Conservation (phyloP, 2,113 vertebrate genomes). For the Eupsittula cactorum region DNA sequence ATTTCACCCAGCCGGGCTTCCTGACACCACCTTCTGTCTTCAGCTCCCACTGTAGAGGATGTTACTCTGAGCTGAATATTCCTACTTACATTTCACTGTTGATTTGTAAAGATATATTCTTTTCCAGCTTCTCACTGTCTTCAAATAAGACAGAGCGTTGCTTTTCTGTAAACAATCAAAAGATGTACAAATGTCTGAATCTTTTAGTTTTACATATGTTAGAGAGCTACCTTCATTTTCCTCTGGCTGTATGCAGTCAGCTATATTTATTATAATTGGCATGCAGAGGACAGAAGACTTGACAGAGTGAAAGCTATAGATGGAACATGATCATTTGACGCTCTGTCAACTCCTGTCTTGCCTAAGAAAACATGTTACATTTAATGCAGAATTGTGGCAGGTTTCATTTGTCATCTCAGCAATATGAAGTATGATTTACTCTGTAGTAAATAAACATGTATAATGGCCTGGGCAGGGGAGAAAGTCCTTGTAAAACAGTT, state of each 20-base stretch:
- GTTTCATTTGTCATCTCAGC: constrained; percentile 38
- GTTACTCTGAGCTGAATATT: background rate
- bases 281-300: constrained; percentile 35
- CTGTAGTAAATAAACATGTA: constrained; percentile 34
- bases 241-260: constrained; percentile 21
- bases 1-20: background rate
- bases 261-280: constrained; percentile 45
- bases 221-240: background rate
- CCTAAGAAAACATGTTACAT: constrained; percentile 52
- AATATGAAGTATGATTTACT: background rate
- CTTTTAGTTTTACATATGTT: background rate
- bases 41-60: background rate
- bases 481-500: background rate
- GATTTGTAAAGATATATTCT: background rate
- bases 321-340: constrained; percentile 48
- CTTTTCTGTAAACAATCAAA: background rate
- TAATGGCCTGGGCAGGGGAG: background rate
- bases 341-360: constrained; percentile 49
- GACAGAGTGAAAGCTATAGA: constrained; percentile 61
- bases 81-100: background rate
- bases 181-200: background rate
- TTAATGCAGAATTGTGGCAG: constrained; percentile 33
- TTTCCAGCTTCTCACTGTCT: background rate
- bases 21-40: background rate
- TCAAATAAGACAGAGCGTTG: background rate